phyloP scores from a whole-genome alignment of 2,888 invertebrate genomes.

The Dermolepida albohirtum region DNA sequence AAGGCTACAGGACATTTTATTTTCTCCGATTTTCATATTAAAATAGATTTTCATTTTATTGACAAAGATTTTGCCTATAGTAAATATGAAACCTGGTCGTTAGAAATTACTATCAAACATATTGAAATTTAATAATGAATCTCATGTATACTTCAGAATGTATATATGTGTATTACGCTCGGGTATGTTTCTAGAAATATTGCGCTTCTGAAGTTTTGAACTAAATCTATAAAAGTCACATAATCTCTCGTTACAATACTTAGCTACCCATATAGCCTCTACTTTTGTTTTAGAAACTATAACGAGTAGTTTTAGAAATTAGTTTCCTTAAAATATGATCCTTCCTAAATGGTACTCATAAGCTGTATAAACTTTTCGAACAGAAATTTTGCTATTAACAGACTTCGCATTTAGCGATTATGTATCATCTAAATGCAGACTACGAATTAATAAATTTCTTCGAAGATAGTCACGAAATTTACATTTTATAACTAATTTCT shows the following conservation, averaged over 20 bases:
- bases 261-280: neutral
- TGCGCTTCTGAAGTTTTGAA: conserved; percentile 12
- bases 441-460: too few species aligned
- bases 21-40: too few species aligned
- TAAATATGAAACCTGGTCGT: neutral
- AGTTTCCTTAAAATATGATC: neutral
- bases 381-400: too few species aligned
- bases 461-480: too few species aligned
- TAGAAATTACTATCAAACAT: neutral
- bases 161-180: neutral
- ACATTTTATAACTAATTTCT: too few species aligned
- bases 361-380: neutral
- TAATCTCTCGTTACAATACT: conserved; percentile 5
- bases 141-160: neutral
- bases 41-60: too few species aligned
- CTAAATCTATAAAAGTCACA: conserved; percentile 21
- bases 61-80: neutral
- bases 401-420: too few species aligned
- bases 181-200: neutral
- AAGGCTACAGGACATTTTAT: too few species aligned
- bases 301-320: conserved; percentile 9
- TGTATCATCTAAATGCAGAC: too few species aligned
- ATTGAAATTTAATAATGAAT: conserved; percentile 12
- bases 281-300: neutral
- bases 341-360: neutral